Percentiles rank a stretch among this genome's conserved stretches.
Conservation (phyloP, 2,113 vertebrate species). For the Pollimyrus isidori region DNA sequence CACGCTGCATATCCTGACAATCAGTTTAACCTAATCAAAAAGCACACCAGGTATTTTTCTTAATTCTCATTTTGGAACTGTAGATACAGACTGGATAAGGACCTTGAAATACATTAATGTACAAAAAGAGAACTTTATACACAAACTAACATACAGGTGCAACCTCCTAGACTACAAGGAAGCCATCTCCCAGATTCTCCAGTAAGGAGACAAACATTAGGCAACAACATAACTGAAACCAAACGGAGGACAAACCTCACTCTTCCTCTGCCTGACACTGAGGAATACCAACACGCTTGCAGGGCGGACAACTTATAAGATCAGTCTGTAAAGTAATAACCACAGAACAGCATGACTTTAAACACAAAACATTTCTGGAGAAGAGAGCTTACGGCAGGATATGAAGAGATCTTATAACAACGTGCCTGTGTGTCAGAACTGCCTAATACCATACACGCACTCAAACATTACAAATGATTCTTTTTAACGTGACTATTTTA, state of each 20-base stretch:
- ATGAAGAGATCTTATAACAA: not conserved
- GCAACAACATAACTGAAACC: not conserved
- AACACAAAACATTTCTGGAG: not conserved
- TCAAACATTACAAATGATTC: not conserved
- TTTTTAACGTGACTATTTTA: not conserved
- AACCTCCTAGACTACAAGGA: not conserved
- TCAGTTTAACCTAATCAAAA: not conserved
- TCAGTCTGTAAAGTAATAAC: not conserved
- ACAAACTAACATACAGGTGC: not conserved
- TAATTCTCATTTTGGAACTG: not conserved
- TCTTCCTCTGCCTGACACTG: not conserved
- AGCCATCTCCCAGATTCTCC: not conserved
- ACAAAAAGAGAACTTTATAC: not conserved
- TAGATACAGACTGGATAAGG: not conserved
- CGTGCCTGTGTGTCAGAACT: not conserved
- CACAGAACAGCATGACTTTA: not conserved
- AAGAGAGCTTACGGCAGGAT: not conserved
- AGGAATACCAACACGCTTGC: not conserved
- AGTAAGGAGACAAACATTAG: not conserved
- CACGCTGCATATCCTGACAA: not conserved
- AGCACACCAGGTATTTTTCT: not conserved
- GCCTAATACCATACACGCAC: not conserved
- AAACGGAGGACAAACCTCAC: not conserved
- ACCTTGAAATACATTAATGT: not conserved
- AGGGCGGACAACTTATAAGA: not conserved